Conservation (phyloP, 2,113 vertebrate genomes). For the Brachionichthys hirsutus region DNA sequence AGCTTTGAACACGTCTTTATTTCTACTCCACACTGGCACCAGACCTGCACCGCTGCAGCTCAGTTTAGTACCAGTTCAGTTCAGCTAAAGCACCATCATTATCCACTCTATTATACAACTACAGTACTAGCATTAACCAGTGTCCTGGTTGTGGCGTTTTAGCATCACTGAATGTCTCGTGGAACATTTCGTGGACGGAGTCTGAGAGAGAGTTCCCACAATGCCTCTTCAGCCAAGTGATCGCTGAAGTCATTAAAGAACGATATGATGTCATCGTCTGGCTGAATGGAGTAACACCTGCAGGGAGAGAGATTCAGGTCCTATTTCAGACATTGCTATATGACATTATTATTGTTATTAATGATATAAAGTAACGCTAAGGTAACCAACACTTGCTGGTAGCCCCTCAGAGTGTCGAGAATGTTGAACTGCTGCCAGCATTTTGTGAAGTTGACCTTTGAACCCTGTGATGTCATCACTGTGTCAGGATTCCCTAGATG, state of each 20-base stretch:
- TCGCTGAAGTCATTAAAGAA: conserved; percentile 98
- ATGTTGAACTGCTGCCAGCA: conserved; percentile 98
- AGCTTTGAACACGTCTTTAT: no score
- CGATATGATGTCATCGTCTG: conserved; percentile 87
- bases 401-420: conserved; percentile 90
- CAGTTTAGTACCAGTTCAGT: no score
- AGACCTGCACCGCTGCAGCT: no score
- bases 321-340: neutral
- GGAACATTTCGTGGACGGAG: conserved; percentile 89
- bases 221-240: conserved; percentile 91
- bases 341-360: neutral
- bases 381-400: conserved; percentile 89
- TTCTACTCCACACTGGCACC: no score
- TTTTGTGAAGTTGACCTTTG: conserved; percentile 95
- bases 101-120: no score
- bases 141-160: neutral
- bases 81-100: no score
- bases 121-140: no score
- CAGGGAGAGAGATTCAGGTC: neutral
- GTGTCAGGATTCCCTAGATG: conserved; percentile 93
- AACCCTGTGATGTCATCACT: conserved; percentile 69
- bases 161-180: conserved; percentile 70
- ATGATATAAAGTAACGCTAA: neutral
- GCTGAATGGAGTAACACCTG: conserved; percentile 75
- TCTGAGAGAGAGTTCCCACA: conserved; percentile 95